phyloP scores from a whole-genome alignment of 2,113 vertebrate species.

The Albula goreensis region DNA sequence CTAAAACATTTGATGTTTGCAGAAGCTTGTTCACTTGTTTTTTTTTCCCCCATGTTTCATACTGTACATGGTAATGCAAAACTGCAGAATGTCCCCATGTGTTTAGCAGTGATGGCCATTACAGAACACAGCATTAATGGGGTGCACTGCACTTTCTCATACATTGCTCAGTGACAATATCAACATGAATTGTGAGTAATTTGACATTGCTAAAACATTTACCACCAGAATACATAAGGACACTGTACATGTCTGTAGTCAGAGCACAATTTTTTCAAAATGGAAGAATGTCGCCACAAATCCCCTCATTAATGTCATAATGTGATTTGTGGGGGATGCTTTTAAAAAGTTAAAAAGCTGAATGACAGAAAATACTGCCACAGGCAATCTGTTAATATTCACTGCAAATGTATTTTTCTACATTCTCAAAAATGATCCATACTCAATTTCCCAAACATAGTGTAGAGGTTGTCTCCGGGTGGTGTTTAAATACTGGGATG shows the following conservation, averaged over 20 bases:
- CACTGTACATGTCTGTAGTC: no score
- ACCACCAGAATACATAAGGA: no score
- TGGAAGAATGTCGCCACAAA: no score
- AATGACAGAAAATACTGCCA: neutral
- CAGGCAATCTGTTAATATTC: neutral
- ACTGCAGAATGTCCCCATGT: neutral
- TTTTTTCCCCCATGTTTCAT: neutral
- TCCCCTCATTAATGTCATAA: no score
- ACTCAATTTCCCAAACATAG: neutral
- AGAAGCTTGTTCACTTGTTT: neutral
- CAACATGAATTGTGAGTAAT: no score
- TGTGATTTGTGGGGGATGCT: neutral
- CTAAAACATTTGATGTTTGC: neutral
- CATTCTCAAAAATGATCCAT: neutral
- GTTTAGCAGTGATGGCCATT: neutral
- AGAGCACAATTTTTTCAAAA: no score
- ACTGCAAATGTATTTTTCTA: neutral
- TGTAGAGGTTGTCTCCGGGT: neutral
- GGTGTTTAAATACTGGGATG: neutral
- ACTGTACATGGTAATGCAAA: neutral
- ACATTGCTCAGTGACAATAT: no score
- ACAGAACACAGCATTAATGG: neutral
- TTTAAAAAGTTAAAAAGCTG: neutral
- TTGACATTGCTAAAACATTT: no score
- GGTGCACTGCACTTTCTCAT: neutral